These are phyloP conservation scores for Bemisia tabaci DNA, from an alignment of 1,140 invertebrate genomes.

Conservation along the genomic window DNA sequence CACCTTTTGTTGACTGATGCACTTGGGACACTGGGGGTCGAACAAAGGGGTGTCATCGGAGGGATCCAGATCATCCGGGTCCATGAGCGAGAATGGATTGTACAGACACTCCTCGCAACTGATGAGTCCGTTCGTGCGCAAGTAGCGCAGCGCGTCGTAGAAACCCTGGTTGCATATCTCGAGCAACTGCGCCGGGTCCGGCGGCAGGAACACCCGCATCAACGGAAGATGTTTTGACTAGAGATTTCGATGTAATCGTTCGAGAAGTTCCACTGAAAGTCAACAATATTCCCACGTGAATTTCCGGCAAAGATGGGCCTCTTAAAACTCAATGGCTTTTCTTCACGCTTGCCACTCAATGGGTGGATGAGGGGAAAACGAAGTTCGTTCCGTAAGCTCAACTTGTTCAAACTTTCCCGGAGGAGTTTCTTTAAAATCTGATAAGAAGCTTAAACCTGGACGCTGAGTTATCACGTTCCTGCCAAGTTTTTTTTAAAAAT, in stretches of 20 bases:
- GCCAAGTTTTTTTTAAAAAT: no score
- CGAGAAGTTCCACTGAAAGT: conserved; percentile 73
- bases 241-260: conserved; percentile 94
- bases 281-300: no score
- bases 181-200: conserved; percentile 77
- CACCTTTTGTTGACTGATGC: conserved; percentile 66
- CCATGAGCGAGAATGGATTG: conserved; percentile 52
- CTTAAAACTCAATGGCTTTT: no score
- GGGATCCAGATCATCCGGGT: conserved; percentile 30
- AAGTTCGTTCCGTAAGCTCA: no score
- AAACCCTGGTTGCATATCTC: conserved; percentile 97
- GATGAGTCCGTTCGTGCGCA: conserved; percentile 81
- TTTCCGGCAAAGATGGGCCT: no score
- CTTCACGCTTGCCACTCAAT: no score
- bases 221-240: conserved; percentile 86
- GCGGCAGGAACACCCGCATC: conserved; percentile 81
- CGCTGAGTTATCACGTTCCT: no score
- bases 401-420: no score
- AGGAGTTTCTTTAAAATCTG: no score
- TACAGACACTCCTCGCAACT: conserved; percentile 72
- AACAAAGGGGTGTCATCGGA: conserved; percentile 53
- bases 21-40: conserved; percentile 67
- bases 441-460: no score
- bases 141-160: conserved; percentile 83
- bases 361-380: no score